These are phyloP conservation scores for Eleutherodactylus coqui DNA, from an alignment of 2,797 vertebrate species.

Conservation along the genomic window DNA sequence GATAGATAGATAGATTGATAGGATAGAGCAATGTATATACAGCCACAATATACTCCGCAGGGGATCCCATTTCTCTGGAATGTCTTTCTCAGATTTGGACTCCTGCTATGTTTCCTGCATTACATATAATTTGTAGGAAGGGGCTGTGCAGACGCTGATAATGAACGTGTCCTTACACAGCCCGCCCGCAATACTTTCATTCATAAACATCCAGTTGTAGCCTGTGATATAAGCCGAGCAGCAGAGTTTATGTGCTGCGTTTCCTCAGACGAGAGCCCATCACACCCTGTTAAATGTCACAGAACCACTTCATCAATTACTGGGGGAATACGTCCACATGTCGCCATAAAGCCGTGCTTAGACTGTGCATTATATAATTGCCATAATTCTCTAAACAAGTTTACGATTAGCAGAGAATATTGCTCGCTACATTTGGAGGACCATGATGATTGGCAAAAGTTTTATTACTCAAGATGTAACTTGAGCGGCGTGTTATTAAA, in stretches of 20 bases:
- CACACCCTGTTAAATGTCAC: constrained; percentile 64
- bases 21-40: no score
- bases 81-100: constrained; percentile 29
- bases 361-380: background rate
- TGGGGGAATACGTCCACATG: constrained; percentile 53
- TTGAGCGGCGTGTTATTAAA: constrained; percentile 22
- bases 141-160: constrained; percentile 42
- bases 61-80: constrained; percentile 10
- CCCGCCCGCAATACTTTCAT: constrained; percentile 62
- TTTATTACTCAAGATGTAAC: constrained; percentile 24
- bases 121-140: constrained; percentile 40
- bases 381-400: constrained; percentile 29
- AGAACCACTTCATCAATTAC: constrained; percentile 65
- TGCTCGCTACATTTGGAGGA: constrained; percentile 17
- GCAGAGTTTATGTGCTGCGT: constrained; percentile 57
- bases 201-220: constrained; percentile 58
- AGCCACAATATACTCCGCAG: background rate
- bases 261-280: constrained; percentile 52
- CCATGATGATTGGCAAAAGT: background rate
- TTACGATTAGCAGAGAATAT: constrained; percentile 35
- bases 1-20: background rate
- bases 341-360: background rate
- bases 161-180: constrained; percentile 57
- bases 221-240: constrained; percentile 63
- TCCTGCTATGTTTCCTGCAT: constrained; percentile 45